These are phyloP conservation scores for Phytoseiulus persimilis DNA, from an alignment of 2,888 invertebrate genomes.

Conservation along the genomic window DNA sequence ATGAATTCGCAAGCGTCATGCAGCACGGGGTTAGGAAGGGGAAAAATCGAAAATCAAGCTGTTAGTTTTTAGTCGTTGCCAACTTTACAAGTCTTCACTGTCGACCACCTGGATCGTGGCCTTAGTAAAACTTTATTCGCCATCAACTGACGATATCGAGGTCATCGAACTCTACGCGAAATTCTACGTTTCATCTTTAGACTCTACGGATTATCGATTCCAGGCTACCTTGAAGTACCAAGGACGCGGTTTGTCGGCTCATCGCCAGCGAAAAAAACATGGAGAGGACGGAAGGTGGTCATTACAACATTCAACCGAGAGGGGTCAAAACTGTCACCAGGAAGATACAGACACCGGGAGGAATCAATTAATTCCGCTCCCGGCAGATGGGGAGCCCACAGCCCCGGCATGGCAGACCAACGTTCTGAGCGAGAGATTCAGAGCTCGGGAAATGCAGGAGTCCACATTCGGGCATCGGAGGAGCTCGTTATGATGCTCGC, in stretches of 20 bases:
- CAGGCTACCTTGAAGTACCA: neutral
- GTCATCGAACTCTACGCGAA: too few relatives aligned
- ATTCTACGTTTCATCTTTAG: neutral
- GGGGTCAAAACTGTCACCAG: neutral
- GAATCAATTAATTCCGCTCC: neutral
- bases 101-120: neutral
- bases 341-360: neutral
- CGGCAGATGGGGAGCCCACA: neutral
- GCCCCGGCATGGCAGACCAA: neutral
- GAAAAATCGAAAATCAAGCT: constrained; percentile 22
- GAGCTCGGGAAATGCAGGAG: neutral
- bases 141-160: neutral
- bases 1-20: constrained; percentile 24
- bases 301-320: neutral
- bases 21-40: constrained; percentile 24
- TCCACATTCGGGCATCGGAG: neutral
- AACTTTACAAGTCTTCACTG: neutral
- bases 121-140: too few relatives aligned
- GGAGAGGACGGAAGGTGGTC: too few relatives aligned
- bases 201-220: neutral
- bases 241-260: too few relatives aligned
- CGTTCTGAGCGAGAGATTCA: neutral
- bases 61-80: neutral
- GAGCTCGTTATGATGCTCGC: neutral
- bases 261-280: too few relatives aligned